Evolutionary conservation across 2,113 vertebrate species (phyloP).

Genomic region (Macquaria australasica): DNA sequence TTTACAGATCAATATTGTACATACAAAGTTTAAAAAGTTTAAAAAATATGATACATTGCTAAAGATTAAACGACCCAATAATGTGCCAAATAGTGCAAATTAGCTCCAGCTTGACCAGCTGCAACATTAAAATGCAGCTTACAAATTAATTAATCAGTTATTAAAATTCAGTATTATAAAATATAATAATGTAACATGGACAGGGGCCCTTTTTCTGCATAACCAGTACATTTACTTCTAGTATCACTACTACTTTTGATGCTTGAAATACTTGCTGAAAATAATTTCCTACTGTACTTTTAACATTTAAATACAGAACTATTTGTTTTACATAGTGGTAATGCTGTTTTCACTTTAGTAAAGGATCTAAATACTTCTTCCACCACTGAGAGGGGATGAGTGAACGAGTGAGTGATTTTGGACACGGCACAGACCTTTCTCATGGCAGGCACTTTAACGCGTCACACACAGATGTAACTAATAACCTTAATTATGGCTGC

Average conservation of each 20-base stretch:
- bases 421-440: not conserved
- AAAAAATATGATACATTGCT: not conserved
- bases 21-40: not conserved
- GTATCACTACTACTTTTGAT: not conserved
- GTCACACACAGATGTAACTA: conserved; percentile 23
- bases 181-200: not conserved
- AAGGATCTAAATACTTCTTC: not conserved
- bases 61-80: not conserved
- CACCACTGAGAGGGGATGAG: too few relatives aligned
- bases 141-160: not conserved
- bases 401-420: not conserved
- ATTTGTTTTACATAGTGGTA: not conserved
- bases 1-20: not conserved
- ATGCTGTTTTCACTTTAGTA: not conserved
- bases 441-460: not conserved
- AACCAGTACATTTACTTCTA: not conserved
- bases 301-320: not conserved
- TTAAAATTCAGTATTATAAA: too few relatives aligned
- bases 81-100: not conserved
- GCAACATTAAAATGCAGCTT: not conserved
- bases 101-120: not conserved
- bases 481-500: conserved; percentile 4
- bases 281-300: too few relatives aligned
- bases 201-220: not conserved
- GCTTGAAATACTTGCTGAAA: not conserved